Base-by-base conservation (phyloP, 2,888 invertebrate genomes). In the Drosophila lutescens region DNA sequence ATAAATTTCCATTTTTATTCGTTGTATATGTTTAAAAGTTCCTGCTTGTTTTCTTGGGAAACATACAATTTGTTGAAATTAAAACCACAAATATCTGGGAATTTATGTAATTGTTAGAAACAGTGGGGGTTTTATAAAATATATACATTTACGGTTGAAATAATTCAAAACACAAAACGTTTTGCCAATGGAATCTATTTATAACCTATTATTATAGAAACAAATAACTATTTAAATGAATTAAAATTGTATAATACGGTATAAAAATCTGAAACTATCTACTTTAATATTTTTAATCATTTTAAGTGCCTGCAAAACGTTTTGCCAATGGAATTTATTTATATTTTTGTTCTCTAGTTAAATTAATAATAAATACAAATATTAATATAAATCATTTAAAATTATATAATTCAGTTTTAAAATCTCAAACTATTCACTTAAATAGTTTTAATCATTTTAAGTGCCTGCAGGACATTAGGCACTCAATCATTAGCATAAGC, bases 1-100 rank as follows among this genome's bases (percentile, higher is more conserved):
- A 66, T 66, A 68, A 53, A 66, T 66, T 66, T 66, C 17, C 46
- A 7, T 68, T 66, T 68, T 62, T 63, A 46, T 59, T 61, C 32
- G 36, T 46, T 30, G 43, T 13, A 60, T 38, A 62, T 23, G 23
- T 34, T 59, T 47, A 38, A 20, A 23, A 38, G 40, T 62, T 62
- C 61, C 15, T n/a, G 47, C 34, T 50, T 34, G 12, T 26, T 26
- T 17, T 61, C 34, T 41, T 38, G 26, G 62, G 5, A 41, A 49
- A 44, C 32, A 38, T 50, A 44, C 26, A 51, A 65, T 50, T 50
- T 62, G 63, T 30, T 53, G 30, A 63, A 50, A 63, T 50, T 63
- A 49, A 63, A 43, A 63, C 65, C 63, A 63, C 63, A 63, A 63
- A 63, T 61, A 23, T 26, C 7, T 8, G 26, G 26, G 17, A 57